Conservation (phyloP, 2,797 vertebrate genomes). For the Helostoma temminkii region DNA sequence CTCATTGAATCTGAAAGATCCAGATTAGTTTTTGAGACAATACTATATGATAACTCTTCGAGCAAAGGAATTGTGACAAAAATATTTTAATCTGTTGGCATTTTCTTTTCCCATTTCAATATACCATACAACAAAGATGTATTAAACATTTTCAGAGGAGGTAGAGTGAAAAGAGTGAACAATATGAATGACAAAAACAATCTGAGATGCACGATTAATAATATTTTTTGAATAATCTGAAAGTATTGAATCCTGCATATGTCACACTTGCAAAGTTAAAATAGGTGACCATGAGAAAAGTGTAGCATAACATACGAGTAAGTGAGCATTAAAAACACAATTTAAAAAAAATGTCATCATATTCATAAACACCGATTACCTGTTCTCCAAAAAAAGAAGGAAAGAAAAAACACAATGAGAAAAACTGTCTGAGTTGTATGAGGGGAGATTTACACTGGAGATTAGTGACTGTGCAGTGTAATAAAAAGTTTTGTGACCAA, state of each 20-base stretch:
- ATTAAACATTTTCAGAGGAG: background rate
- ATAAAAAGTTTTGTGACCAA: conserved; percentile 76
- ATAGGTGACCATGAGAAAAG: conserved; percentile 13
- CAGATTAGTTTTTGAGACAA: conserved; percentile 45
- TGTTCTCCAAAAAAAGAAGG: conserved; percentile 29
- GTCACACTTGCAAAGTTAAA: conserved; percentile 17
- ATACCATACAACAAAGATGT: background rate
- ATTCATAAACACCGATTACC: conserved; percentile 54
- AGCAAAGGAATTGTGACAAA: conserved; percentile 10
- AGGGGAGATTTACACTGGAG: conserved; percentile 65
- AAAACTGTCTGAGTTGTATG: too few relatives aligned
- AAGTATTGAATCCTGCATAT: conserved; percentile 9
- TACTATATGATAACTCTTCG: conserved; percentile 18
- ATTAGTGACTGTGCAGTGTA: conserved; percentile 72
- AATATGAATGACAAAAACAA: background rate
- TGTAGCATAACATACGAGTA: background rate
- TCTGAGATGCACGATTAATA: background rate
- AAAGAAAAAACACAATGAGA: too few relatives aligned
- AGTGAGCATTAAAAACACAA: conserved; percentile 12
- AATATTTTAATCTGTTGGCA: conserved; percentile 9
- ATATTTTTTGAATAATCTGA: background rate
- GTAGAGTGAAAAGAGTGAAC: background rate
- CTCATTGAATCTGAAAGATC: conserved; percentile 46
- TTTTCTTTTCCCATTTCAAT: background rate
- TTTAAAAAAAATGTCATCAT: conserved; percentile 46